Evolutionary conservation across 2,797 vertebrate genomes (phyloP).

Genomic region (Oreochromis grahami): DNA sequence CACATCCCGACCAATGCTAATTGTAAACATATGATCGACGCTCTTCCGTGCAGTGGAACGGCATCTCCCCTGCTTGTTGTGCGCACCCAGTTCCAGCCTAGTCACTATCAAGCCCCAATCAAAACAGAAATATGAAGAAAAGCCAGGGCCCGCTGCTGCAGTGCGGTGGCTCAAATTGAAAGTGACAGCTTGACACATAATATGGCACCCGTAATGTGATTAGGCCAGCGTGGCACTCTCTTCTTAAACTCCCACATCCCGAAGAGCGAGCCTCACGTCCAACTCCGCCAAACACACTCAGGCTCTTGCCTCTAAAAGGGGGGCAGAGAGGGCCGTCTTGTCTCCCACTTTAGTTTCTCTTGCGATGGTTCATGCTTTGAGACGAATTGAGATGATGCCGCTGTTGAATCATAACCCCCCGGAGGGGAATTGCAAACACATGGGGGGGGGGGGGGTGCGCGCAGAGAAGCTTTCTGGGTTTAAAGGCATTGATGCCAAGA

Average conservation of each 20-base stretch:
- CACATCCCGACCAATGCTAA: conserved; percentile 56
- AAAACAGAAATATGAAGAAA: conserved; percentile 74
- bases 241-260: conserved; percentile 74
- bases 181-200: conserved; percentile 85
- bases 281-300: conserved; percentile 73
- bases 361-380: conserved; percentile 72
- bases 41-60: conserved; percentile 22
- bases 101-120: conserved; percentile 71
- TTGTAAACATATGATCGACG: conserved; percentile 73
- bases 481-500: conserved; percentile 63
- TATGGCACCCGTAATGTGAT: conserved; percentile 83
- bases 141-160: conserved; percentile 47
- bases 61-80: conserved; percentile 21
- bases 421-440: conserved; percentile 79
- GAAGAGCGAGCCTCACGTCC: conserved; percentile 69
- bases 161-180: conserved; percentile 75
- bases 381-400: conserved; percentile 74
- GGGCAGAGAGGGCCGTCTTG: conserved; percentile 51
- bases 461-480: conserved; percentile 61
- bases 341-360: conserved; percentile 68
- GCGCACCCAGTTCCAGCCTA: conserved; percentile 36
- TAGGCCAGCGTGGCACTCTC: conserved; percentile 76
- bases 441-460: conserved; percentile 44
- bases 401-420: conserved; percentile 76
- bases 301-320: conserved; percentile 42